Evolutionary conservation across 2,888 invertebrate genomes (phyloP).

Genomic region (Nemotelus pantherinus): DNA sequence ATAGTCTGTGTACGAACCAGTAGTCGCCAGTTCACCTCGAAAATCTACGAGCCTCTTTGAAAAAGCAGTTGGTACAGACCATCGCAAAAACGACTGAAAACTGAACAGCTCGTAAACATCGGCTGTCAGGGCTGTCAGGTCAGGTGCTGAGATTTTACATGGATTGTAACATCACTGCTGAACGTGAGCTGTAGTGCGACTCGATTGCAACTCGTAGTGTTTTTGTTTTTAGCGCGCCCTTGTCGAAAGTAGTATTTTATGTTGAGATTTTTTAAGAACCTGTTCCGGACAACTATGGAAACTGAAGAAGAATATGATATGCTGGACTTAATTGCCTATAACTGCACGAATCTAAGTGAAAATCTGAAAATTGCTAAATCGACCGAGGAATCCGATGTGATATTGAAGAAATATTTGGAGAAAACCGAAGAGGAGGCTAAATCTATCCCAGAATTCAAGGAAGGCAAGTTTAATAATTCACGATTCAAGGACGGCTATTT

Average conservation of each 20-base stretch:
- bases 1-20: no score
- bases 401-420: constrained; percentile 70
- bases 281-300: constrained; percentile 48
- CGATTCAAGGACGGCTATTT: not conserved
- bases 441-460: constrained; percentile 54
- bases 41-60: no score
- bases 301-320: constrained; percentile 57
- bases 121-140: no score
- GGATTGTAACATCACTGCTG: no score
- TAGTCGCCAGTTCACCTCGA: no score
- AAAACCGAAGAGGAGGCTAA: constrained; percentile 55
- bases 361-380: constrained; percentile 61
- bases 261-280: constrained; percentile 48
- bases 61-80: no score
- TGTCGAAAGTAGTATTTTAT: constrained; percentile 38
- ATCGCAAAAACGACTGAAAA: no score
- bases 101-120: no score
- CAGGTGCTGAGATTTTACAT: no score
- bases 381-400: constrained; percentile 65
- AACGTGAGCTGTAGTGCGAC: no score
- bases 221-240: no score
- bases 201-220: no score
- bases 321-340: constrained; percentile 60
- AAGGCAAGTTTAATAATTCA: constrained; percentile 52
- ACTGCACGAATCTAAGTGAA: constrained; percentile 69